Conservation (phyloP, 2,113 vertebrate genomes). For the Thinocorus orbignyianus region DNA sequence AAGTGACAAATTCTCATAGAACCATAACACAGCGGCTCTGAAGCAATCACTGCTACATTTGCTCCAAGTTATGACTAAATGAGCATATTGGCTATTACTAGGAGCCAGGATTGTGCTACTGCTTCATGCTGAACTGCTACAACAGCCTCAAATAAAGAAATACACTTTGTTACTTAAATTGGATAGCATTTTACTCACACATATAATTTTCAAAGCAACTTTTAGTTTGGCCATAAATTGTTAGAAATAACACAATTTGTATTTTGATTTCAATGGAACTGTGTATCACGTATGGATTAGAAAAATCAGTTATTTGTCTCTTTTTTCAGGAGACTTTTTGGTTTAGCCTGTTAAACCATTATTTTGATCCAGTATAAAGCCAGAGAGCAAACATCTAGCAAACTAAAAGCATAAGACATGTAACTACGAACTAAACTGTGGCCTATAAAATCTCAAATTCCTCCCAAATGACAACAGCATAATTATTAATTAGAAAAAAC, state of each 20-base stretch:
- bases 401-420: background rate
- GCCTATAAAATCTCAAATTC: background rate
- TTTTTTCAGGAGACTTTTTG: background rate
- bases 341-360: background rate
- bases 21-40: background rate
- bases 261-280: background rate
- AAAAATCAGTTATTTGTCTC: background rate
- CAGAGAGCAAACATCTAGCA: too few relatives aligned
- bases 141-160: background rate
- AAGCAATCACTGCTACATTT: background rate
- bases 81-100: background rate
- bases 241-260: background rate
- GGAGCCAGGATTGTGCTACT: background rate
- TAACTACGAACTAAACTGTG: background rate
- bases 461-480: background rate
- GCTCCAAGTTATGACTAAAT: background rate
- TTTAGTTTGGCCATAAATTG: background rate
- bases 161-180: background rate
- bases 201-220: background rate
- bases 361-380: background rate
- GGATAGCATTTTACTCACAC: background rate
- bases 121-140: background rate
- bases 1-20: background rate
- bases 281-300: rapidly evolving
- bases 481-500: background rate